Base-by-base conservation (phyloP, 1,140 invertebrate genomes). In the Apis dorsata region DNA sequence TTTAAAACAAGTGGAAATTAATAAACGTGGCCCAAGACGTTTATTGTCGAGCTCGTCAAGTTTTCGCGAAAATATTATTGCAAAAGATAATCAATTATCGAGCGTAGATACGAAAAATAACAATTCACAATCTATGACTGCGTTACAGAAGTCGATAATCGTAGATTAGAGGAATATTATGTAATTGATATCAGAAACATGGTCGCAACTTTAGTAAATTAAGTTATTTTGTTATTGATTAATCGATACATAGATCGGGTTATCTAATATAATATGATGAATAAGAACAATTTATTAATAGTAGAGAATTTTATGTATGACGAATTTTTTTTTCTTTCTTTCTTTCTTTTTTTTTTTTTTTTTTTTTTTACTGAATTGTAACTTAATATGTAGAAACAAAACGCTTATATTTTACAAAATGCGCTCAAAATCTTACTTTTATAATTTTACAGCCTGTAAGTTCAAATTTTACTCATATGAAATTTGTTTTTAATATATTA, bases 1-100 rank as follows among this genome's bases (percentile, higher is more conserved):
- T 34, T 63, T 92, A 49, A 86, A 88, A 59, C 87, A 87, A n/a
- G 86, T 86, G 28, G 88, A 92, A 11, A 10, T 87, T 15, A 87
- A 85, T 59, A 85, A 69, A 80, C 84, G 84, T 19, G 71, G 77
- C 15, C 84, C 83, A 17, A 86, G 87, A 60, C 84, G 83, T 60
- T 68, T 87, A 9, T 19, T 87, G 1, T 81, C 77, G 3, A n/a
- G 11, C 44, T 68, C 83, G 12, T 76, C 44, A 13, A 88, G 59
- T n/a, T 87, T 79, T 34, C 82, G 78, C 11, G 86, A 87, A 3
- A 77, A 49, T 8, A 71, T 60, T 66, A 78, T 85, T 24, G 13
- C 19, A 11, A 80, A 44, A 55, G 86, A 86, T 59, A 72, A 87
- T 75, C 65, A 86, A 3, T 75, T 60, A 28, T 55, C 49, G 21